Evolutionary conservation across 2,888 invertebrate genomes (phyloP).

Genomic region (Ormyrus nitidulus): DNA sequence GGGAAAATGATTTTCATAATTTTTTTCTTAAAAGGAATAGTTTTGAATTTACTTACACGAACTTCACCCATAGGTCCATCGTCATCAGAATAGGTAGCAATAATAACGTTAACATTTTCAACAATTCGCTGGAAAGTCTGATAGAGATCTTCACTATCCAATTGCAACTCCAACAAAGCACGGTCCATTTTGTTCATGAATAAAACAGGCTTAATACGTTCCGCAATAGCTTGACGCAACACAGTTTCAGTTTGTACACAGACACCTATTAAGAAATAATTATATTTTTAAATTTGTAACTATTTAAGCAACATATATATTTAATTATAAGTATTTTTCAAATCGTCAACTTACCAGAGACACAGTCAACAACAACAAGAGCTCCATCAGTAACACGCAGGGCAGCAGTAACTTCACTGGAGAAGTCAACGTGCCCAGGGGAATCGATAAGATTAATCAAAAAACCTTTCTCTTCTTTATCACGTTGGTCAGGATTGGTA

Average conservation of each 20-base stretch:
- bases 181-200: constrained; percentile 99
- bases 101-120: constrained; percentile 99
- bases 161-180: constrained; percentile 96
- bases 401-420: constrained; percentile 99
- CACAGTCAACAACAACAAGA: constrained; percentile 99
- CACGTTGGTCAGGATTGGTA: constrained; percentile 91
- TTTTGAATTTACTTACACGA: constrained; percentile 80
- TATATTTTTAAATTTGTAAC: not conserved
- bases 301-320: not conserved
- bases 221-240: constrained; percentile 99
- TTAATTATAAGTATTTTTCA: not conserved
- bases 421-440: constrained; percentile 99
- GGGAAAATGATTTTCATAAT: no score
- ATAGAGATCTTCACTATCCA: constrained; percentile 97
- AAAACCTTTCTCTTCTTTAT: constrained; percentile 95
- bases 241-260: constrained; percentile 99
- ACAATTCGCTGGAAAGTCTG: constrained; percentile 99
- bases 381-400: constrained; percentile 99
- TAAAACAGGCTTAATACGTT: constrained; percentile 99
- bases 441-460: constrained; percentile 99
- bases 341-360: constrained; percentile 85
- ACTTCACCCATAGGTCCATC: constrained; percentile 99
- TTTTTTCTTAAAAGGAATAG: not conserved
- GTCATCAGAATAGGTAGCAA: constrained; percentile 98
- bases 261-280: constrained; percentile 81